Conservation (phyloP, 2,113 vertebrate species). For the Cyphomyrus plagiostoma region DNA sequence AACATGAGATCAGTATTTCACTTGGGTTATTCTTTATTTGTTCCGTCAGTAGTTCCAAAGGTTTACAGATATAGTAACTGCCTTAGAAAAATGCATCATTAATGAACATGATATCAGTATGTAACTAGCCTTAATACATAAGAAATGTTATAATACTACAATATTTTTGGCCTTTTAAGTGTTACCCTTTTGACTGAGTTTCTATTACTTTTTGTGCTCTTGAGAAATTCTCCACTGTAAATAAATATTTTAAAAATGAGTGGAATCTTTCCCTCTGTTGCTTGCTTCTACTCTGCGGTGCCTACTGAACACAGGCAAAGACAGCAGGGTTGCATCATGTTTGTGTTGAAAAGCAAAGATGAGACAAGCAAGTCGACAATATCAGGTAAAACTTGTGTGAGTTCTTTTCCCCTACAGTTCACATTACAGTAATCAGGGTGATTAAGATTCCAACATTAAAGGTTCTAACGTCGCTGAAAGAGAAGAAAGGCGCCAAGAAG, state of each 20-base stretch:
- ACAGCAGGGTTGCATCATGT: background rate
- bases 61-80: no score
- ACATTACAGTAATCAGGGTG: background rate
- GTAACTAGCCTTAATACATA: no score
- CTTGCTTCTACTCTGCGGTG: background rate
- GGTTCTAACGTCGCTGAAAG: background rate
- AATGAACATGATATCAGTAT: no score
- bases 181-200: no score
- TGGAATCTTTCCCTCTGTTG: background rate
- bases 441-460: background rate
- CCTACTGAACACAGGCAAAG: background rate
- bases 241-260: background rate
- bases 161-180: no score
- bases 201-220: no score
- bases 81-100: no score
- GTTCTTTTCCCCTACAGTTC: background rate
- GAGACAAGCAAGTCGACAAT: background rate
- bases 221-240: no score
- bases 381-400: background rate
- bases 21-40: no score
- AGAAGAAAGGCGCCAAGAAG: background rate
- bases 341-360: background rate
- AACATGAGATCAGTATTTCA: background rate
- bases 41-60: no score
- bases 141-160: no score